These are phyloP conservation scores for Lophochroa leadbeateri DNA, from an alignment of 2,113 vertebrate genomes.

Conservation along the genomic window DNA sequence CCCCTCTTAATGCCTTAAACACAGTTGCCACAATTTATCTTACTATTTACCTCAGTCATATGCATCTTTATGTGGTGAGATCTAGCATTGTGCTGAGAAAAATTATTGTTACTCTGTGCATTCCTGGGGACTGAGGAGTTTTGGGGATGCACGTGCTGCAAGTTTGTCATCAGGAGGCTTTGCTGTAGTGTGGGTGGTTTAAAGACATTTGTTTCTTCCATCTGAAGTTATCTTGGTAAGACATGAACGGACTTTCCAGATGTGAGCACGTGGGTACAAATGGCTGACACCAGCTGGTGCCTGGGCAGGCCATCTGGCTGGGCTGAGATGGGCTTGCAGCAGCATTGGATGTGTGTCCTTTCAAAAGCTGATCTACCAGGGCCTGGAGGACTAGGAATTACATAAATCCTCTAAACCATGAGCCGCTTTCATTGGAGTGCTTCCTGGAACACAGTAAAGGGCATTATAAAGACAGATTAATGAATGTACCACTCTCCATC, in stretches of 20 bases:
- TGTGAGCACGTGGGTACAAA: not conserved
- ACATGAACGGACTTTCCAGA: not conserved
- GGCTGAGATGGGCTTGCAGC: fast-evolving
- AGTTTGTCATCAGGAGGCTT: not conserved
- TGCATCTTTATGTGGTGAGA: not conserved
- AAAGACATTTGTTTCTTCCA: not conserved
- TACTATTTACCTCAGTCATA: not conserved
- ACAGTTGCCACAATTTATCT: not conserved
- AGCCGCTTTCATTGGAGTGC: not conserved
- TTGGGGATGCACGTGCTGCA: not conserved
- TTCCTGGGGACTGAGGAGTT: not conserved
- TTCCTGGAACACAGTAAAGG: not conserved
- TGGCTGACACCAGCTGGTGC: not conserved
- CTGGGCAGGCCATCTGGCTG: not conserved
- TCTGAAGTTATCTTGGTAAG: not conserved
- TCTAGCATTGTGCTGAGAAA: not conserved
- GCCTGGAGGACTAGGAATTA: not conserved
- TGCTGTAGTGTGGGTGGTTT: not conserved
- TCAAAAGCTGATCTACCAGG: not conserved
- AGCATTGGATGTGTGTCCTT: not conserved
- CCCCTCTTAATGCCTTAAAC: not conserved
- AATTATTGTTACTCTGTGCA: not conserved
- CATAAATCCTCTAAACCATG: not conserved
- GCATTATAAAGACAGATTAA: not conserved
- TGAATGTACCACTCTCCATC: not conserved